These are phyloP conservation scores for Ephydatia muelleri DNA, from an alignment of 37 sponge, comb jelly and placozoan genomes.

Conservation along the genomic window DNA sequence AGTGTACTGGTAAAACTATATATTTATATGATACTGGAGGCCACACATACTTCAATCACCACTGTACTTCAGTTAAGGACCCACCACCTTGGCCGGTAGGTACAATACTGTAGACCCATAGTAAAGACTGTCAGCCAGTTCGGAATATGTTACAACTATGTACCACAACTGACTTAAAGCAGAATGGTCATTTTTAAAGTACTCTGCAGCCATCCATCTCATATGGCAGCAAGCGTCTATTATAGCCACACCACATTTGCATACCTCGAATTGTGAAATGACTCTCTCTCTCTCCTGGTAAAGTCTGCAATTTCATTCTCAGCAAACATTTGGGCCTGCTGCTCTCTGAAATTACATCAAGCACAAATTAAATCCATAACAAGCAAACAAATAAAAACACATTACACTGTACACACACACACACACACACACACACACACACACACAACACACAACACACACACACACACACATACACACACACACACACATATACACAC, in stretches of 20 bases:
- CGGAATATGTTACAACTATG: too few relatives aligned
- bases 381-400: too few relatives aligned
- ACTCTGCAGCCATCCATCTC: too few relatives aligned
- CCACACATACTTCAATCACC: too few relatives aligned
- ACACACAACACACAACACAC: constrained; percentile 24
- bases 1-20: too few relatives aligned
- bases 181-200: too few relatives aligned
- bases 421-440: constrained; percentile 13
- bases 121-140: too few relatives aligned
- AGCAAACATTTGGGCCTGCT: not conserved
- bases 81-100: too few relatives aligned
- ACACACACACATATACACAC: constrained; percentile 3
- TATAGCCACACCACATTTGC: not conserved
- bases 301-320: not conserved
- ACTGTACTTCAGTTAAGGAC: too few relatives aligned
- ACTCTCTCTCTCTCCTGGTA: not conserved
- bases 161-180: too few relatives aligned
- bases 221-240: not conserved
- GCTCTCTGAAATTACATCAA: not conserved
- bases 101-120: too few relatives aligned
- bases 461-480: constrained; percentile 19
- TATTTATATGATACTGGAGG: too few relatives aligned
- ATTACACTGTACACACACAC: constrained; percentile 9
- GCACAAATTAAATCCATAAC: not conserved
- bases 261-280: not conserved